A percentile compares a stretch with the other conserved stretches of the same genome.
Conservation (phyloP, 2,888 invertebrate species). For the Sylvicola cinctus region DNA sequence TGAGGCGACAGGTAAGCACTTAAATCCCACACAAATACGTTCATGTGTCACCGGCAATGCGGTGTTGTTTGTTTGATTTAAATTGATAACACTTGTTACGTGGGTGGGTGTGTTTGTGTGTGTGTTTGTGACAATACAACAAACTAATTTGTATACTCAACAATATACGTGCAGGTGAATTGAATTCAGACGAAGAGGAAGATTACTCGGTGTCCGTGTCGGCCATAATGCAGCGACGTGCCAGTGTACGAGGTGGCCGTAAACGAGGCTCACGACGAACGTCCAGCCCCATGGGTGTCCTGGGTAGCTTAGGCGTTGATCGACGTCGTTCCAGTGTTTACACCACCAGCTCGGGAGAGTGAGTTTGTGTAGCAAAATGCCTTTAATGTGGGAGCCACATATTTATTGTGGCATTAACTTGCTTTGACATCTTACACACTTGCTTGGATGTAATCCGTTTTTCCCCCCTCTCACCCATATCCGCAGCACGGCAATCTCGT, state of each 20-base stretch:
- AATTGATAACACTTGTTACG: too few relatives aligned
- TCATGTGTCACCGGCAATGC: too few relatives aligned
- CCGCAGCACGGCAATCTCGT: slow-evolving; percentile 49
- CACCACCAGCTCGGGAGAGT: slow-evolving; percentile 77
- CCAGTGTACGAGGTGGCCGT: slow-evolving; percentile 48
- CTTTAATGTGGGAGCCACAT: too few relatives aligned
- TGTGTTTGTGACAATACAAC: neutral
- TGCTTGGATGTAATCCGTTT: neutral
- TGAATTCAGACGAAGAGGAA: slow-evolving; percentile 37
- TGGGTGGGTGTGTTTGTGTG: neutral
- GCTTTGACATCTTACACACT: neutral
- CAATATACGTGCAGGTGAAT: neutral
- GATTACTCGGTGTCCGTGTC: slow-evolving; percentile 74
- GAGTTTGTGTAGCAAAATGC: slow-evolving; percentile 23
- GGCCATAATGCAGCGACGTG: slow-evolving; percentile 61
- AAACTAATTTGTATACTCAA: neutral
- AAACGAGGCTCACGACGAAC: slow-evolving; percentile 36
- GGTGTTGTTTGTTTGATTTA: too few relatives aligned
- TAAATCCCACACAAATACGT: too few relatives aligned
- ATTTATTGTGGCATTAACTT: too few relatives aligned
- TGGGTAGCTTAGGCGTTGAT: slow-evolving; percentile 17
- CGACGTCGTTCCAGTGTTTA: slow-evolving; percentile 51
- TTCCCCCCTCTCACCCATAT: neutral
- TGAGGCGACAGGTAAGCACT: too few relatives aligned
- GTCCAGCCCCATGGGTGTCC: slow-evolving; percentile 30